A percentile compares a stretch with the other conserved stretches of the same genome.
These are phyloP conservation scores for Nematostella vectensis DNA, from an alignment of 92 coral and sea anemone species.

Conservation along the genomic window DNA sequence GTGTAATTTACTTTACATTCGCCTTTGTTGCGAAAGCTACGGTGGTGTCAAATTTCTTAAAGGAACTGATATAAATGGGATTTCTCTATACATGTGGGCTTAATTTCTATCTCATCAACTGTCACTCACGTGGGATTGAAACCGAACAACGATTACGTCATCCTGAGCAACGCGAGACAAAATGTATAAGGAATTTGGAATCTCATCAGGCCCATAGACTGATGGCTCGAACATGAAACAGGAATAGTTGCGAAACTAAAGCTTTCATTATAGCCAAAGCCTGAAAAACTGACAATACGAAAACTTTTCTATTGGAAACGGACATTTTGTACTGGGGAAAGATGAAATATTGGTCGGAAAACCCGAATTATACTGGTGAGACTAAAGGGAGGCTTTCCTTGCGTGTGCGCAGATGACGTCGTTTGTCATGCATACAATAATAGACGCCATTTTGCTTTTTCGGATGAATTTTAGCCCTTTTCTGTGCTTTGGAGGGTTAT, in stretches of 20 bases:
- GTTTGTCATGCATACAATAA: constrained; percentile 80
- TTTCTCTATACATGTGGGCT: too few relatives aligned
- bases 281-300: background rate
- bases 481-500: constrained; percentile 58
- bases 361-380: constrained; percentile 71
- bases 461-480: constrained; percentile 57
- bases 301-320: background rate
- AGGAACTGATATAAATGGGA: too few relatives aligned
- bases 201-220: constrained; percentile 47
- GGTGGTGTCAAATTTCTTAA: too few relatives aligned
- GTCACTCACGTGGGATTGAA: constrained; percentile 87
- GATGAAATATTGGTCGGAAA: constrained; percentile 76
- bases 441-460: constrained; percentile 96
- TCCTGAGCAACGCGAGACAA: constrained; percentile 49
- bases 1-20: too few relatives aligned
- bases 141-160: constrained; percentile 68
- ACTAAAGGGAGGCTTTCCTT: constrained; percentile 47
- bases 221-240: background rate
- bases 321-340: constrained; percentile 9
- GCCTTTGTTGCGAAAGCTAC: too few relatives aligned
- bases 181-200: constrained; percentile 51
- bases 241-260: constrained; percentile 3
- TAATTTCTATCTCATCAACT: constrained; percentile 9
- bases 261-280: background rate
- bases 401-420: constrained; percentile 99